phyloP scores from a whole-genome alignment of 2,113 vertebrate genomes.

The Ceratotherium simum region DNA sequence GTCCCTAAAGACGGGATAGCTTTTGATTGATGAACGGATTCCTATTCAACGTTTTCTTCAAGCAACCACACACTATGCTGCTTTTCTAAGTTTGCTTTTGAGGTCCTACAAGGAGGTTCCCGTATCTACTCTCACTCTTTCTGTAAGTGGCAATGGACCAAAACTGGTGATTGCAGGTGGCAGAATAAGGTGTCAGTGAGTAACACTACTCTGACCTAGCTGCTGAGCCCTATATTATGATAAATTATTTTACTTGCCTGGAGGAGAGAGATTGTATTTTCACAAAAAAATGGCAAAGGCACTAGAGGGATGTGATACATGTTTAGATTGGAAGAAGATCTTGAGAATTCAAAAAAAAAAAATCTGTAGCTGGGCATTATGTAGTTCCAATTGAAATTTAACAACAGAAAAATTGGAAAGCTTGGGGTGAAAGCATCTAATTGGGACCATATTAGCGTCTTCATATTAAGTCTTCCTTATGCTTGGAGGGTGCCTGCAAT shows the following conservation, averaged over 20 bases:
- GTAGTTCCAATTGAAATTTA: slow-evolving; percentile 18
- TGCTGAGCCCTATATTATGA: neutral
- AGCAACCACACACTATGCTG: neutral
- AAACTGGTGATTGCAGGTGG: neutral
- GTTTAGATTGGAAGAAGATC: neutral
- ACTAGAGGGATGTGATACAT: neutral
- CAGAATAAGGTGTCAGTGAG: neutral
- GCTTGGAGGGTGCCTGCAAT: neutral
- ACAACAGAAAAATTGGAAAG: neutral
- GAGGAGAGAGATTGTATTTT: neutral
- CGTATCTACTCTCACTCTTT: neutral
- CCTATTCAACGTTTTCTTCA: neutral
- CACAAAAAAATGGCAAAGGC: neutral
- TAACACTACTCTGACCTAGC: neutral
- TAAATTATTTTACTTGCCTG: slow-evolving; percentile 20
- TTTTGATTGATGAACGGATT: slow-evolving; percentile 50
- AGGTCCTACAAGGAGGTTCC: neutral
- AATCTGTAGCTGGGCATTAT: neutral
- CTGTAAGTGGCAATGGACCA: neutral
- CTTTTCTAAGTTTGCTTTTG: neutral
- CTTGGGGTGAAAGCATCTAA: neutral
- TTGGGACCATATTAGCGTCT: neutral
- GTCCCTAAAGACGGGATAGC: slow-evolving; percentile 29
- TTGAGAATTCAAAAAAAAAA: neutral
- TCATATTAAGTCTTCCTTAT: neutral